A percentile compares a stretch with the other conserved stretches of the same genome.
Conservation (phyloP, 2,888 invertebrate species). For the Clunio marinus region DNA sequence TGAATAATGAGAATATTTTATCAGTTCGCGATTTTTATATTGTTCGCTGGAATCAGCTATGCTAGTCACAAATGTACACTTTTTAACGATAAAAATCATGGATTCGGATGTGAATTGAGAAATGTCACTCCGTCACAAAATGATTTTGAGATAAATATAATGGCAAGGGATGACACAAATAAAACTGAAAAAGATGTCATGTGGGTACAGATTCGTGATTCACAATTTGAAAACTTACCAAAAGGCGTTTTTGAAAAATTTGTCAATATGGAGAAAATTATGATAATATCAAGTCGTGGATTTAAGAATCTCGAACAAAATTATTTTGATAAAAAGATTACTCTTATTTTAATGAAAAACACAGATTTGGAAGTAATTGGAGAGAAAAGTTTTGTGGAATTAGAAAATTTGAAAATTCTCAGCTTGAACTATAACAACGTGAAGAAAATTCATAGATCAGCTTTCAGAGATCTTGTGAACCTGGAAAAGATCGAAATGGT, state of each 20-base stretch:
- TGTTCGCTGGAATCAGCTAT: neutral
- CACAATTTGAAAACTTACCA: conserved; percentile 2
- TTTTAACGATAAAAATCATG: conserved; percentile 29
- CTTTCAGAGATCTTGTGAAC: conserved; percentile 17
- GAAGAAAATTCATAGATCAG: conserved; percentile 11
- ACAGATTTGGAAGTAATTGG: conserved; percentile 27
- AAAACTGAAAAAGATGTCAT: conserved; percentile 27
- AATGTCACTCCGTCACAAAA: neutral
- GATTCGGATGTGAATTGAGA: conserved; percentile 29
- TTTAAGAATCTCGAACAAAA: conserved; percentile 2
- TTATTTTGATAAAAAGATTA: conserved; percentile 28
- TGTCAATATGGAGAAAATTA: conserved; percentile 31
- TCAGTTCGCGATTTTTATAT: neutral
- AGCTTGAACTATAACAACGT: conserved; percentile 32
- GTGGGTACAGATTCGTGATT: conserved; percentile 34
- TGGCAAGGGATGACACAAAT: conserved; percentile 22
- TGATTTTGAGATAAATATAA: conserved; percentile 14
- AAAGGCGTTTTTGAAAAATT: conserved; percentile 24
- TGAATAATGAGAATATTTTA: conserved; percentile 8
- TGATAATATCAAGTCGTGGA: conserved; percentile 10
- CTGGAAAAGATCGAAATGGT: conserved; percentile 32
- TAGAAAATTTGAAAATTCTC: conserved; percentile 10
- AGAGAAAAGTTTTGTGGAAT: neutral
- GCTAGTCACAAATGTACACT: conserved; percentile 27
- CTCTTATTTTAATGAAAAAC: conserved; percentile 24